Conservation (phyloP, 2,113 vertebrate genomes). For the Miniopterus natalensis region DNA sequence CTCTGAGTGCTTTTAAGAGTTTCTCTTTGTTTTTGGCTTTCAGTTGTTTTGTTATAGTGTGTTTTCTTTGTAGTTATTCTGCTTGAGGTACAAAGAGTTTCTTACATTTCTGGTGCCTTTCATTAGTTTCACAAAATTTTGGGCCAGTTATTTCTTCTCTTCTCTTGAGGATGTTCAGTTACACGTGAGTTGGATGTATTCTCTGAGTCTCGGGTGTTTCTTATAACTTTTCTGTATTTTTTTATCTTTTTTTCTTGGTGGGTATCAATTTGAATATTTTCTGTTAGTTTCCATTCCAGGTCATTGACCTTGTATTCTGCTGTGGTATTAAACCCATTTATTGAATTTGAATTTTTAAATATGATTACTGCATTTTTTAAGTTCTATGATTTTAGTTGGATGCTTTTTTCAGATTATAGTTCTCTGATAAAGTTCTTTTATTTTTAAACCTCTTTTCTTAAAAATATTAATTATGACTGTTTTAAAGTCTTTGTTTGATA, state of each 20-base stretch:
- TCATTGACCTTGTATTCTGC: background rate
- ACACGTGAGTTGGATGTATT: background rate
- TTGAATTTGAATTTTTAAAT: conserved; percentile 50
- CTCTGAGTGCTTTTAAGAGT: conserved; percentile 38
- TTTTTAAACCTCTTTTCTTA: background rate
- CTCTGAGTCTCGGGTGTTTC: background rate
- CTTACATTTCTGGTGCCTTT: conserved; percentile 52
- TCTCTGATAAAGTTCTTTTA: background rate
- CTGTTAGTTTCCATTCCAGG: background rate
- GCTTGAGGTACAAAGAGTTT: background rate
- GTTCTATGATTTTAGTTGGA: background rate
- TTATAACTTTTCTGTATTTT: background rate
- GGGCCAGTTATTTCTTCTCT: background rate
- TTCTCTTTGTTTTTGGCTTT: conserved; percentile 37
- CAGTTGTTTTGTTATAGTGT: background rate
- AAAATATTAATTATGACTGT: conserved; percentile 22
- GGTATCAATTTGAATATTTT: background rate
- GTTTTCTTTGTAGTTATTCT: conserved; percentile 40
- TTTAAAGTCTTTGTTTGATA: conserved; percentile 25
- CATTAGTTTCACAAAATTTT: background rate
- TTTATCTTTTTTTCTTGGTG: background rate
- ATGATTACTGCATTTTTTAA: background rate
- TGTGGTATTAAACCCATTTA: background rate
- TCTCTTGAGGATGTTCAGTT: background rate
- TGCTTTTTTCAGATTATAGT: background rate